phyloP scores from a whole-genome alignment of 2,888 invertebrate genomes.

The Synanthedon andrenaeformis region DNA sequence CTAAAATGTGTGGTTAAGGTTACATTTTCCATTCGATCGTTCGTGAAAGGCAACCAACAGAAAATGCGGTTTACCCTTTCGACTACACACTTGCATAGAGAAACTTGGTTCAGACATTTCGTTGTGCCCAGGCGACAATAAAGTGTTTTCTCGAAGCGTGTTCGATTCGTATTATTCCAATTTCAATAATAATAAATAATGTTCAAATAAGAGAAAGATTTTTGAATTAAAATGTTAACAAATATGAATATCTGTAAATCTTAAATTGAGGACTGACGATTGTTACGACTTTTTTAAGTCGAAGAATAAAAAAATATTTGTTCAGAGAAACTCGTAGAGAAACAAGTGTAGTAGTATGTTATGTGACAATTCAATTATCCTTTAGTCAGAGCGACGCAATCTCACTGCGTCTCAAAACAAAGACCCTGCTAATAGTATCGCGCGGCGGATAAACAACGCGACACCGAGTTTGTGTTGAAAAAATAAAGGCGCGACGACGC shows the following conservation, averaged over 20 bases:
- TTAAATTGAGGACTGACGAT: too few species aligned
- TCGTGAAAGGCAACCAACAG: conserved; percentile 30
- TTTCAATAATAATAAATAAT: too few species aligned
- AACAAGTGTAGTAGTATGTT: conserved; percentile 28
- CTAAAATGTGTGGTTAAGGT: too few species aligned
- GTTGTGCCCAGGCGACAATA: too few species aligned
- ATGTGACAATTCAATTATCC: conserved; percentile 56
- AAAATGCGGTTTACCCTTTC: conserved; percentile 27
- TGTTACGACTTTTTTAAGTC: not conserved
- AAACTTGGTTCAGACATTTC: conserved; percentile 21
- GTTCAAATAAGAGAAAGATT: too few species aligned
- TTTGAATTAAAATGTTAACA: too few species aligned
- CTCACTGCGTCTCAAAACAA: conserved; percentile 54
- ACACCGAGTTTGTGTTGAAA: conserved; percentile 60
- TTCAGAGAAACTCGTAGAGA: conserved; percentile 3
- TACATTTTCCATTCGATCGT: conserved; percentile 19
- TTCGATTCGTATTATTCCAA: too few species aligned
- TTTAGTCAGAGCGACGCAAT: conserved; percentile 46
- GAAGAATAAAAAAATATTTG: not conserved
- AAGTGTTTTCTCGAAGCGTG: too few species aligned
- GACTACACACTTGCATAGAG: conserved; percentile 24
- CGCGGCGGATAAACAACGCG: conserved; percentile 57
- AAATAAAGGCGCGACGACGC: conserved; percentile 68
- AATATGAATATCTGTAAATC: too few species aligned
- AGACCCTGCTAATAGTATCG: conserved; percentile 58